Evolutionary conservation across 2,113 vertebrate genomes (phyloP).

Genomic region (Steatornis caripensis): DNA sequence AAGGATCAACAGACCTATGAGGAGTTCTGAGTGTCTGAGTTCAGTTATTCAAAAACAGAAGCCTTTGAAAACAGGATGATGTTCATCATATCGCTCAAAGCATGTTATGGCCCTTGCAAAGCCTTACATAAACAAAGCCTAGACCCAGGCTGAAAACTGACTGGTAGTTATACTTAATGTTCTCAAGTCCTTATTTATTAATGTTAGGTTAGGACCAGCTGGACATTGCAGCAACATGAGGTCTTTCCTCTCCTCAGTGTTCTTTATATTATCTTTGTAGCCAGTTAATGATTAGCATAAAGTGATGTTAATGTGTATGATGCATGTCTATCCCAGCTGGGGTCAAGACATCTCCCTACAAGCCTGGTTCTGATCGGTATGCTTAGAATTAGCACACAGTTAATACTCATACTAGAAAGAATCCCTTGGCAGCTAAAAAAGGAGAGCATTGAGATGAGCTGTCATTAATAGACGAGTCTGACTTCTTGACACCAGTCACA

Average conservation of each 20-base stretch:
- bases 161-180: not conserved
- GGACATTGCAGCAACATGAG: not conserved
- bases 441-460: not conserved
- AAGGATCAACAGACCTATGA: not conserved
- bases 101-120: not conserved
- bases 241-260: not conserved
- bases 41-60: not conserved
- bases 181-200: not conserved
- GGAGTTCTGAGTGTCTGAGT: not conserved
- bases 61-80: not conserved
- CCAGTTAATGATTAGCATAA: not conserved
- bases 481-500: not conserved
- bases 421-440: not conserved
- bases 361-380: not conserved
- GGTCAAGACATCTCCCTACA: not conserved
- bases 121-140: not conserved
- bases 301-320: not conserved
- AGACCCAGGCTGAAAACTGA: not conserved
- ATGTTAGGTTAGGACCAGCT: not conserved
- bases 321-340: too few species aligned
- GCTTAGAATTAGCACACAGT: not conserved
- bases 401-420: not conserved
- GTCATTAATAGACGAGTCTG: not conserved
- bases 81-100: not conserved
- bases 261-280: not conserved